Base-by-base conservation (phyloP, 2,888 invertebrate genomes). In the Phania funesta region DNA sequence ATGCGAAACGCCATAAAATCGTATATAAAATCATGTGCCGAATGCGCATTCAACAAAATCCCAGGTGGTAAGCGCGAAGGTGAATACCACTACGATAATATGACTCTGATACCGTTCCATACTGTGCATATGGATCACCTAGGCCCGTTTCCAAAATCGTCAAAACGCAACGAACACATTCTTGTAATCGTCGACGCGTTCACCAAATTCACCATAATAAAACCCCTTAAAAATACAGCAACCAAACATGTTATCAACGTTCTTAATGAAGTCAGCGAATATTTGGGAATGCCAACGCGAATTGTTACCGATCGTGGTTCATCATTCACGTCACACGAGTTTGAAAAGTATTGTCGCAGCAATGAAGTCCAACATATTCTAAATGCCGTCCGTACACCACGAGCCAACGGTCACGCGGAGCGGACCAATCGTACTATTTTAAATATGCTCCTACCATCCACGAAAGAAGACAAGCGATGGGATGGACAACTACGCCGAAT, bases 261-360 rank as follows among this genome's bases (percentile, higher is more conserved):
- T 7, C 24, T 73, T 0, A 38, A 58, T 13, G 62, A 62, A 41
- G 32, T 67, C 29, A 56, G 32, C 56, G 44, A 56, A 35, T 83
- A 85, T 78, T 84, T 86, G 38, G 87, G 86, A 7, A 80, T 78
- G 48, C 87, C 87, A 52, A 68, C 65, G n/a, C 52, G 84, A 60
- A 80, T 88, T 2, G 80, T 87, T 26, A 83, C 81, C 20, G 87
- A 88, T 74, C 70, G 86, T 20, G 87, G 87, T 1, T 84, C 86
- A 0, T n/a, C n/a, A n/a, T n/a, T n/a, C n/a, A n/a, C n/a, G n/a
- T n/a, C n/a, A n/a, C n/a, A n/a, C n/a, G n/a, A n/a, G n/a, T n/a
- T n/a, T n/a, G n/a, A n/a, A n/a, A n/a, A n/a, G n/a, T n/a, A n/a
- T n/a, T n/a, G n/a, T n/a, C n/a, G n/a, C n/a, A n/a, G n/a, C n/a